Evolutionary conservation across 2,797 vertebrate species (phyloP).

Genomic region (Ptychadena robeensis): DNA sequence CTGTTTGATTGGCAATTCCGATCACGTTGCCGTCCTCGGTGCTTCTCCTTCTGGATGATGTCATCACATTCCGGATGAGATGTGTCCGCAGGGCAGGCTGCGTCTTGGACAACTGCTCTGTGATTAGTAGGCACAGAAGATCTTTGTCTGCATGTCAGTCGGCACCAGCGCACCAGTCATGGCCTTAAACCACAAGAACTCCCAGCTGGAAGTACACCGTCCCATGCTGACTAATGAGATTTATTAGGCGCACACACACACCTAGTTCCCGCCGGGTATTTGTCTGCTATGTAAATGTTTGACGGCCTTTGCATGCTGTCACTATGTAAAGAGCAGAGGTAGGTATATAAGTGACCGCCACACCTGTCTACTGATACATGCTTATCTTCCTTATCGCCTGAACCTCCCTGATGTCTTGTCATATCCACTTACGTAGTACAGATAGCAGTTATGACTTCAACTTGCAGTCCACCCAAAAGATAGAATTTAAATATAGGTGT

Average conservation of each 20-base stretch:
- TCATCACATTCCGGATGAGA: neutral
- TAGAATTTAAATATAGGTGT: no score
- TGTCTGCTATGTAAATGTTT: neutral
- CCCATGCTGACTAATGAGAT: slow-evolving; percentile 3
- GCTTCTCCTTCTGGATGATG: neutral
- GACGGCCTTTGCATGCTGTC: neutral
- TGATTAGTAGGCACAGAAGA: slow-evolving; percentile 30
- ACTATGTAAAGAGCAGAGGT: slow-evolving; percentile 3
- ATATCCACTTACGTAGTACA: neutral
- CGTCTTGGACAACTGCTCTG: neutral
- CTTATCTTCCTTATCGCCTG: neutral
- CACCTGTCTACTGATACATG: neutral
- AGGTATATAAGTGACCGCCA: neutral
- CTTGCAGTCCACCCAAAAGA: no score
- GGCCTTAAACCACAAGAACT: slow-evolving; percentile 41
- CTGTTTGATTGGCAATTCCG: neutral
- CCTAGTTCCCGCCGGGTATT: neutral
- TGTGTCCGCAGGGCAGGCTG: neutral
- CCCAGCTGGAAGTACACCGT: neutral
- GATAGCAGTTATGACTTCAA: no score
- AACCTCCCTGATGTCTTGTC: neutral
- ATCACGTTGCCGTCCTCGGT: neutral
- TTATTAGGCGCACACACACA: neutral
- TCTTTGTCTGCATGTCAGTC: slow-evolving; percentile 20
- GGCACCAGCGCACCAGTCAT: neutral